Base-by-base conservation (phyloP, 2,888 invertebrate genomes). In the Dynastes tityus region DNA sequence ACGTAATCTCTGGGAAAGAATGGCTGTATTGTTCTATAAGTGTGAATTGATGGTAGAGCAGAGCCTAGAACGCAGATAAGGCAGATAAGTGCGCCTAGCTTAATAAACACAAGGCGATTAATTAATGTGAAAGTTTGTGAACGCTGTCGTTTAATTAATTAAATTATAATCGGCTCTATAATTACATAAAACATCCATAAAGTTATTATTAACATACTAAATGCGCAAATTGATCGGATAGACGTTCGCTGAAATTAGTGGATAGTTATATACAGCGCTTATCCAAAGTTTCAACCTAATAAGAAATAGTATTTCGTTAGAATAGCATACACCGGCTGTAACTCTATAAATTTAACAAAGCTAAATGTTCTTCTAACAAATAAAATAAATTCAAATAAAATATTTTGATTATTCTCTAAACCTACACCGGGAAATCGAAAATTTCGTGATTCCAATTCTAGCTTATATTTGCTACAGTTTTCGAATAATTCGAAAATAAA, bases 71-170 rank as follows among this genome's bases (percentile, higher is more conserved):
- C 55, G 55, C 3, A 55, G 16, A n/a, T 55, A 55, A 55, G 11
- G 22, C 55, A 55, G 55, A 55, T 22, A 55, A 55, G 55, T 55
- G 13, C n/a, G 22, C n/a, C 55, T n/a, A 16, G n/a, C 13, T 8
- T 22, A 16, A 13, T n/a, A 16, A 55, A 16, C 55, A 32, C 16
- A 22, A 29, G 11, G 16, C 63, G 32, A 68, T 75, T 78, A 78
- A 78, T 78, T 78, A 78, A 75, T 45, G 45, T 78, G 51, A 75
- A 75, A 58, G 75, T 75, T 78, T 78, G 75, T 75, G 74, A 74
- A 75, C 75, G 45, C 51, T 68, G 75, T 78, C 65, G 53, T 73
- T 78, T 78, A 78, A 78, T 78, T 78, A 78, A 78, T 78, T 78
- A 75, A 78, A 78, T 75, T 67, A 67, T 78, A 75, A 78, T 75